These are phyloP conservation scores for Chondrilla cf. caribensis DNA, from an alignment of 37 sponge, comb jelly and placozoan species.

Conservation along the genomic window DNA sequence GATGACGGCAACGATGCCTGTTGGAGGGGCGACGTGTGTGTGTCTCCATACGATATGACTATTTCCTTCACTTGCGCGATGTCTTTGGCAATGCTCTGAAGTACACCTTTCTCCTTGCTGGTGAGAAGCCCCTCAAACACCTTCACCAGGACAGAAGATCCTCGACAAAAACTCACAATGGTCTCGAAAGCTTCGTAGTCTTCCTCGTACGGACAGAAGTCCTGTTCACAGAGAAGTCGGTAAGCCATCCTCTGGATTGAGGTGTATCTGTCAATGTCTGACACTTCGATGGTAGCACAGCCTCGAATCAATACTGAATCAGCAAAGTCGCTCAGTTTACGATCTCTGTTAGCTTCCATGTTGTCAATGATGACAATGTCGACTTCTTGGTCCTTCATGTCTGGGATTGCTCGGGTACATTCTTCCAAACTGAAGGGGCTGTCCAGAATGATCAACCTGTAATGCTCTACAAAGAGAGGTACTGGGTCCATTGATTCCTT, in stretches of 20 bases:
- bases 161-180: background rate
- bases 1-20: no score
- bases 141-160: background rate
- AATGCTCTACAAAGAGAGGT: background rate
- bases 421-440: background rate
- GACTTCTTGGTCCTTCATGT: constrained; percentile 4
- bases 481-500: no score
- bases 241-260: constrained; percentile 13
- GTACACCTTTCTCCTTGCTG: background rate
- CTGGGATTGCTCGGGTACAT: background rate
- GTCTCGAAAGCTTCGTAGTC: constrained; percentile 11
- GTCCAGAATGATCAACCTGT: background rate
- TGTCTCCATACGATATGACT: background rate
- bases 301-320: constrained; percentile 22
- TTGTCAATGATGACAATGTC: constrained; percentile 23
- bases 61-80: background rate
- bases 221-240: background rate
- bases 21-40: no score
- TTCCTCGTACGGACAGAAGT: background rate
- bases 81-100: background rate
- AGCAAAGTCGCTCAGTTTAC: background rate
- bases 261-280: background rate
- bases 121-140: constrained; percentile 9
- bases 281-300: constrained; percentile 1
- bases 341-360: constrained; percentile 7